phyloP scores from a whole-genome alignment of 2,888 invertebrate genomes.

The Dryadula phaetusa region DNA sequence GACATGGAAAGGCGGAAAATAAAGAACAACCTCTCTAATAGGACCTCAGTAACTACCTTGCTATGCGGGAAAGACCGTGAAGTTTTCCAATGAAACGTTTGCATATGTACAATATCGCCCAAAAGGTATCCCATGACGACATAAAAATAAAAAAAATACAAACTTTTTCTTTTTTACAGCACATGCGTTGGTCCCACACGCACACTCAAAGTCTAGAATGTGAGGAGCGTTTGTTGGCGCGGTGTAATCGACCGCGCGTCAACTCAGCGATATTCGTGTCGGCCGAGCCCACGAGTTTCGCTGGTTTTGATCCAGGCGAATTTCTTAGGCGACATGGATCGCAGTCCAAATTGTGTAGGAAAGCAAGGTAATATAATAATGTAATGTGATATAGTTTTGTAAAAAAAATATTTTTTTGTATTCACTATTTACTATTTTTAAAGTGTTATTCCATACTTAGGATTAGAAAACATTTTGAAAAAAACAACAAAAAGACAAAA shows the following conservation, averaged over 20 bases:
- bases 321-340: conserved; percentile 92
- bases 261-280: conserved; percentile 94
- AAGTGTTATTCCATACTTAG: no score
- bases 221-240: conserved; percentile 83
- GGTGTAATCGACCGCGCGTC: conserved; percentile 89
- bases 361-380: conserved; percentile 83
- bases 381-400: neutral
- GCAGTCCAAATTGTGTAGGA: conserved; percentile 90
- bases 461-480: no score
- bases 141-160: neutral
- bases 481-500: no score
- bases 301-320: conserved; percentile 91
- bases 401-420: no score
- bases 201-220: conserved; percentile 87
- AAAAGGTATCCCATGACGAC: no score
- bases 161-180: conserved; percentile 70
- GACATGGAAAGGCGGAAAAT: neutral
- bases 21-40: no score
- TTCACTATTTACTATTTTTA: no score
- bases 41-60: no score
- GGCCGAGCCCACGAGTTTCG: conserved; percentile 89
- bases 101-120: no score
- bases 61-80: no score
- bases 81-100: no score
- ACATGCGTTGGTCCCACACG: conserved; percentile 88